Evolutionary conservation across 2,113 vertebrate genomes (phyloP), one percentile per base, ranked within the genome.

Genomic region (Clinocottus analis): DNA sequence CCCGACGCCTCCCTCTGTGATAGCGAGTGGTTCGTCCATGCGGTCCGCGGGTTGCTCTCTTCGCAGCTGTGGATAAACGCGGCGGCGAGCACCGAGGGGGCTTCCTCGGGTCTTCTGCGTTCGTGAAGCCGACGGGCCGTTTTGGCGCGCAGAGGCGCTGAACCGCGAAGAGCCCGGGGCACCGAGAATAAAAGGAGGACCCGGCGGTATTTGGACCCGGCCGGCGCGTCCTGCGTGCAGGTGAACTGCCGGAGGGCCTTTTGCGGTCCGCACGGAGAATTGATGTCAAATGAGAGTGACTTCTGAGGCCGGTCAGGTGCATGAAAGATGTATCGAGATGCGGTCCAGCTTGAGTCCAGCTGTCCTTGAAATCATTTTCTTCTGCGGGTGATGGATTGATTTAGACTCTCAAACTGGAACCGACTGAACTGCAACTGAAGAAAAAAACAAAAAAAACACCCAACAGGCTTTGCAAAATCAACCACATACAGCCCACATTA

Each of bases 221-320:
- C 70, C 80, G 14, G 41, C 37, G 29, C 2, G 72, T 71, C 62
- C 76, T 35, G 60, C 3, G 49, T 43, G 81, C 87, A 89, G 83
- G 86, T 88, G 87, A 85, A 88, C 35, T 33, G 88, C 88, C 87
- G 72, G 59, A 80, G 88, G 86, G 8, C 37, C 88, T 47, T 77
- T 63, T 14, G 62, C 33, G 65, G 73, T 70, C 55, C 49, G 75
- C 70, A n/a, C 63, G 0, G 60, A 79, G 33, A 82, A 73, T 53
- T 85, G 84, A 84, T 84, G 88, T 84, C 90, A 88, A 91, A 74
- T 58, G 83, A 89, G 82, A 80, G 68, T 35, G 85, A 89, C 86
- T 77, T 49, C 75, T 79, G 80, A 85, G 87, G 73, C 66, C 13
- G 79, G 69, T 77, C 84, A 80, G 70, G 63, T 17, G 61, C 71